Percentiles rank a stretch among this genome's conserved stretches.
Conservation (phyloP, 2,888 invertebrate species). For the Dolichomitus sp. region DNA sequence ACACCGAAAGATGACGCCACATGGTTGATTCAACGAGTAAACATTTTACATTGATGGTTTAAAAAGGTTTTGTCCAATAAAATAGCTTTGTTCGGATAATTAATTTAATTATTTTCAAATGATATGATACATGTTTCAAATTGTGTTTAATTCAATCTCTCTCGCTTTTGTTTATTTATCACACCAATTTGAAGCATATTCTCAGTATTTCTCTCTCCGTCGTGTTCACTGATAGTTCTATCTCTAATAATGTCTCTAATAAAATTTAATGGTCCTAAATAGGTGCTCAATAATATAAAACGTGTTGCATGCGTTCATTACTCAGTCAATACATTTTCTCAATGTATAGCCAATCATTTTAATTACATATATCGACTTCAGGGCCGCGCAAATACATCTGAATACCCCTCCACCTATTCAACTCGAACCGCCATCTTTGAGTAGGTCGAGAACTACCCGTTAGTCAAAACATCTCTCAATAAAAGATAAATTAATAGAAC, state of each 20-base stretch:
- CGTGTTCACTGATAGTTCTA: neutral
- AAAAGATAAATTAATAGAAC: slow-evolving; percentile 36
- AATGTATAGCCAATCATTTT: neutral
- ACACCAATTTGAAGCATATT: neutral
- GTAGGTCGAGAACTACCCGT: slow-evolving; percentile 77
- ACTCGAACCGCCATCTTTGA: slow-evolving; percentile 68
- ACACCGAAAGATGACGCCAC: slow-evolving; percentile 8
- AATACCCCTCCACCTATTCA: slow-evolving; percentile 6
- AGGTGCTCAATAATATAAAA: neutral
- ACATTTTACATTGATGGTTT: neutral
- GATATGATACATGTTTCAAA: neutral
- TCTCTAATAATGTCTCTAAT: too few species aligned
- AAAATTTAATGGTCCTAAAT: neutral
- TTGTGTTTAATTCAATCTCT: neutral
- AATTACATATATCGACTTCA: neutral
- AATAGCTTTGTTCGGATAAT: neutral
- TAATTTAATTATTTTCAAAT: neutral
- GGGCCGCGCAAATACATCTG: neutral
- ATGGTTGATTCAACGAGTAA: neutral
- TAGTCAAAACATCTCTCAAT: slow-evolving; percentile 78
- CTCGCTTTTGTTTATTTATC: too few species aligned
- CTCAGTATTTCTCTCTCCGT: neutral
- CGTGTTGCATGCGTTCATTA: neutral
- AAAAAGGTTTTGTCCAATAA: slow-evolving; percentile 2
- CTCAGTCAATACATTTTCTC: neutral